Evolutionary conservation across 2,113 vertebrate species (phyloP).

Genomic region (Dolichallabes microphthalmus): DNA sequence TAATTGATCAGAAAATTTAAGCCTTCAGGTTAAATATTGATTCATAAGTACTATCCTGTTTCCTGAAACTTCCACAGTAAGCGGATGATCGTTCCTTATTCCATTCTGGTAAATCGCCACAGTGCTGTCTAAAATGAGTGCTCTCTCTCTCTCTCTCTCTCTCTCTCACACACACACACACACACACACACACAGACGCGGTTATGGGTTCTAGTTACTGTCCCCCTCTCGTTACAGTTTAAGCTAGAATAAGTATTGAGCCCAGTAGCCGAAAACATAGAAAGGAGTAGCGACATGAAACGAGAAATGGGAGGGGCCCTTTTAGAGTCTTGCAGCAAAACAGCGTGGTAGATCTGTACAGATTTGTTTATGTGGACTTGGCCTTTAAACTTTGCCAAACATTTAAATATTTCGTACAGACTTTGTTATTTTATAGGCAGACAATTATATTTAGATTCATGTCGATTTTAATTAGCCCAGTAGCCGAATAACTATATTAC

Average conservation of each 20-base stretch:
- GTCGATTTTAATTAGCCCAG: neutral
- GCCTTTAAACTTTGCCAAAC: constrained; percentile 18
- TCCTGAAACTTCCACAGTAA: constrained; percentile 33
- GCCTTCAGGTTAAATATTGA: constrained; percentile 42
- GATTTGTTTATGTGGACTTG: constrained; percentile 19
- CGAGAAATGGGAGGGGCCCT: constrained; percentile 2
- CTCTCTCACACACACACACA: neutral
- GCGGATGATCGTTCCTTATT: constrained; percentile 45
- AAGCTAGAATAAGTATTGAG: neutral
- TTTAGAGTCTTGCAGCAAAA: constrained; percentile 5
- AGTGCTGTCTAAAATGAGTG: neutral
- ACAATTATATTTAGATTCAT: neutral
- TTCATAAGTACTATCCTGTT: constrained; percentile 29
- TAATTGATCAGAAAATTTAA: constrained; percentile 40
- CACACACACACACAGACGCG: constrained; percentile 12
- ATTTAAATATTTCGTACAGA: neutral
- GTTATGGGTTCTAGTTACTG: neutral
- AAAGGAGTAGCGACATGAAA: neutral
- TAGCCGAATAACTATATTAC: neutral
- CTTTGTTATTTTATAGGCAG: neutral
- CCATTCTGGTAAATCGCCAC: constrained; percentile 17
- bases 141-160: neutral
- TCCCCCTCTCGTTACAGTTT: neutral
- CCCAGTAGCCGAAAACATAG: constrained; percentile 9
- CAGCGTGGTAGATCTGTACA: constrained; percentile 22